Base-by-base conservation (phyloP, 2,113 vertebrate genomes). In the Lipotes vexillifer region DNA sequence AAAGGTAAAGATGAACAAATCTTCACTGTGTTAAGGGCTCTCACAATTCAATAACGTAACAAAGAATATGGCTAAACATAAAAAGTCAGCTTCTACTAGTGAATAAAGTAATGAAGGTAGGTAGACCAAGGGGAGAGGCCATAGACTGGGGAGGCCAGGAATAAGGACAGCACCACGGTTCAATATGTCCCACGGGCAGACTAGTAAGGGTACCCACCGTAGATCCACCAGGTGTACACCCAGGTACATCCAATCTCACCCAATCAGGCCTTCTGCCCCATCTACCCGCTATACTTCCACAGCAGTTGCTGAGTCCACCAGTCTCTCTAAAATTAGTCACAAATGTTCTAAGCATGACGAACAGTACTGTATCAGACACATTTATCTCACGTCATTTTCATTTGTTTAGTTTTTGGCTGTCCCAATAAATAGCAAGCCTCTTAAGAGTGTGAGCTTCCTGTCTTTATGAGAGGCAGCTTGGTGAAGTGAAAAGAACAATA, bases 131-230 rank as follows among this genome's bases (percentile, higher is more conserved):
- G 29, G 38, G 8, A 57, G 5, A 88, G 68, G 31, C 33, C 41
- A 9, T 0, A 31, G 23, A 5, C 2, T 9, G 55, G 36, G 15
- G 74, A 86, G 21, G 27, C 18, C 14, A n/a, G 36, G 21, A 55
- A 49, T 44, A 87, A 44, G 33, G 29, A 57, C 33, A 17, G 11
- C 41, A 41, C n/a, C 27, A 1, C 0, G 71, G 41, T 44, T 49
- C 18, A 7, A 0, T 8, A 12, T 1, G 9, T 27, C 7, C 75
- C 78, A 33, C 0, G 1, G 3, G 5, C 9, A 72, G 10, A 36
- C 29, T 2, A 17, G 38, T 38, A 12, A 80, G 36, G 14, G 2
- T 29, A 29, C 27, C 46, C 21, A 46, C 38, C 23, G 2, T 49
- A 38, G 25, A 20, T 15, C 12, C 25, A 49, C 31, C 52, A 4